Evolutionary conservation across 2,113 vertebrate genomes (phyloP).

Genomic region (Thamnaconus septentrionalis): DNA sequence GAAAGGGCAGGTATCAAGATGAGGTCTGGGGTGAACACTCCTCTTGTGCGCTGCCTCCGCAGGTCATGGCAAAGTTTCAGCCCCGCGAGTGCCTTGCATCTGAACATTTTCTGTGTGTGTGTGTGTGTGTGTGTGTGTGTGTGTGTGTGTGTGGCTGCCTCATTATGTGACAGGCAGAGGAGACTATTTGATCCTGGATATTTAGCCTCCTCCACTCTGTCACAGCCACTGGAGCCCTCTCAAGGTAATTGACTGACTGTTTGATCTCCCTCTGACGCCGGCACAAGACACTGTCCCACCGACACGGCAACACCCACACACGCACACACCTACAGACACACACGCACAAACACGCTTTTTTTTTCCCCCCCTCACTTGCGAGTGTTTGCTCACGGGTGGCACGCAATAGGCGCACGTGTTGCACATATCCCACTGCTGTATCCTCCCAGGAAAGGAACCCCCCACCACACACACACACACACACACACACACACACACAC

Average conservation of each 20-base stretch:
- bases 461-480: conserved; percentile 17
- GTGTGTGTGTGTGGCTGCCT: conserved; percentile 43
- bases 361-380: conserved; percentile 17
- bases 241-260: conserved; percentile 63
- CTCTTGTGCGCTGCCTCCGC: conserved; percentile 17
- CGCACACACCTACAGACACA: conserved; percentile 21
- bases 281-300: conserved; percentile 47
- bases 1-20: conserved; percentile 12
- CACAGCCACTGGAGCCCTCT: conserved; percentile 72
- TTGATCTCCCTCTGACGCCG: conserved; percentile 61
- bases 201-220: conserved; percentile 55
- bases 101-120: conserved; percentile 50
- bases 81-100: conserved; percentile 37
- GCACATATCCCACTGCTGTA: conserved; percentile 3
- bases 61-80: conserved; percentile 41
- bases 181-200: conserved; percentile 63
- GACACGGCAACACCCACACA: conserved; percentile 22
- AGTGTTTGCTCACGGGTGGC: conserved; percentile 25
- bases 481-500: conserved; percentile 13
- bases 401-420: conserved; percentile 8
- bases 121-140: too few relatives aligned
- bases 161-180: conserved; percentile 61
- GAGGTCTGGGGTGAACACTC: conserved; percentile 20
- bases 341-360: conserved; percentile 1
- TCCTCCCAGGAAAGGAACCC: conserved; percentile 5